Evolutionary conservation across 2,888 invertebrate genomes (phyloP), one percentile per base, ranked within the genome.

Genomic region (Agrochola litura): DNA sequence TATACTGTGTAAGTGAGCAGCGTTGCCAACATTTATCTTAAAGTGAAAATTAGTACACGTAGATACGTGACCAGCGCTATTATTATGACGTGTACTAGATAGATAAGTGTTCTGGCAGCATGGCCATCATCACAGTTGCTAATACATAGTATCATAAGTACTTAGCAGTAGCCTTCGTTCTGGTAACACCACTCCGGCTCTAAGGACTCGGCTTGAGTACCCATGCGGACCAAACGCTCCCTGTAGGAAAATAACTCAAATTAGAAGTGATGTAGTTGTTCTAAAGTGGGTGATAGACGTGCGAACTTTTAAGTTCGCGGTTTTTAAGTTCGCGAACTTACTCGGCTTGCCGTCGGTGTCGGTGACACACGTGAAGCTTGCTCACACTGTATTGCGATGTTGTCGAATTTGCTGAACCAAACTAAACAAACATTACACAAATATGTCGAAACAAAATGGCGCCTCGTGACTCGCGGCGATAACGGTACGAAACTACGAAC

Each of bases 181-280:
- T 98, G 98, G 86, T 97, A 95, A 91, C 99, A 99, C 99, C 99
- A 99, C 92, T 98, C 97, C 0, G 99, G 99, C 92, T 98, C 97
- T 72, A 99, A 91, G 22, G 98, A 97, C 88, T 99, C 98, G 0
- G 98, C 97, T n/a, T 97, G 93, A 72, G 98, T 96, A 43, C 98
- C 98, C 89, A 97, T 97, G 79, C 97, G 97, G 0, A 98, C 97
- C 69, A 99, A 94, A 71, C 98, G 97, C 88, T 98, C 98, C n/a
- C 98, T 97, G 94, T 30, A 89, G 90, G 60, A 73, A 84, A 81
- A 85, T 52, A 54, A 77, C 22, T 37, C 6, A 6, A 25, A 12
- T 41, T 61, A 41, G 41, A 14, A 25, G 6, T 49, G 8, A 16
- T 22, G 12, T 41, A 22, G 6, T 22, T 25, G 12, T 54, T 41